Conservation (phyloP, 2,888 invertebrate genomes). For the Myathropa florea region DNA sequence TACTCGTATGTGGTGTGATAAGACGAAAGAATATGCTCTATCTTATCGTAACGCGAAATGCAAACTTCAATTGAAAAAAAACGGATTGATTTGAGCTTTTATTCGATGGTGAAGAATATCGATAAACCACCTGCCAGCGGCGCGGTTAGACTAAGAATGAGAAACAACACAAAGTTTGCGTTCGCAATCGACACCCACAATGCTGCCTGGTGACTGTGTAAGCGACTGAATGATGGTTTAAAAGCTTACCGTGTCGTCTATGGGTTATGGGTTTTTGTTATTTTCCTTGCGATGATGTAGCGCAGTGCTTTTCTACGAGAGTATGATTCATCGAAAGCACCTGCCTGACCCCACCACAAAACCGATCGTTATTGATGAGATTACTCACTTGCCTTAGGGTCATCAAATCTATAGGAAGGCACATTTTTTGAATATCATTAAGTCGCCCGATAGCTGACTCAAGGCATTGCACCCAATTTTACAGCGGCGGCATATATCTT, state of each 20-base stretch:
- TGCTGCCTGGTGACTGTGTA: slow-evolving; percentile 4
- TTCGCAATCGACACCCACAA: slow-evolving; percentile 32
- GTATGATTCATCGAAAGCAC: slow-evolving; percentile 45
- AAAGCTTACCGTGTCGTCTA: slow-evolving; percentile 45
- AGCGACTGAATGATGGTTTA: slow-evolving; percentile 56
- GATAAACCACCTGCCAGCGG: slow-evolving; percentile 44
- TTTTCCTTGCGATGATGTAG: no score
- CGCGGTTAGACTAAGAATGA: slow-evolving; percentile 65
- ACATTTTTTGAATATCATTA: neutral
- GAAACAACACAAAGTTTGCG: slow-evolving; percentile 18
- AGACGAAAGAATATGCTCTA: slow-evolving; percentile 24
- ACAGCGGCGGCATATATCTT: neutral
- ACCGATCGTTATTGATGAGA: neutral
- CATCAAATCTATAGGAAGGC: neutral
- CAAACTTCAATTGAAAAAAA: slow-evolving; percentile 9
- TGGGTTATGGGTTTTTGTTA: slow-evolving; percentile 29
- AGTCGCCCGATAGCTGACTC: neutral
- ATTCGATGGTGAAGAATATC: slow-evolving; percentile 7
- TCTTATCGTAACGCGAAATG: slow-evolving; percentile 56
- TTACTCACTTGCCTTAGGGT: slow-evolving; percentile 13
- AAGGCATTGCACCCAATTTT: neutral
- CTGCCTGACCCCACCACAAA: neutral
- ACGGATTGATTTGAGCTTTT: slow-evolving; percentile 41
- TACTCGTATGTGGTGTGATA: slow-evolving; percentile 15
- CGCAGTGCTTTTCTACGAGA: slow-evolving; percentile 11